Conservation (phyloP, 2,888 invertebrate species). For the Leptinotarsa tumamoca region DNA sequence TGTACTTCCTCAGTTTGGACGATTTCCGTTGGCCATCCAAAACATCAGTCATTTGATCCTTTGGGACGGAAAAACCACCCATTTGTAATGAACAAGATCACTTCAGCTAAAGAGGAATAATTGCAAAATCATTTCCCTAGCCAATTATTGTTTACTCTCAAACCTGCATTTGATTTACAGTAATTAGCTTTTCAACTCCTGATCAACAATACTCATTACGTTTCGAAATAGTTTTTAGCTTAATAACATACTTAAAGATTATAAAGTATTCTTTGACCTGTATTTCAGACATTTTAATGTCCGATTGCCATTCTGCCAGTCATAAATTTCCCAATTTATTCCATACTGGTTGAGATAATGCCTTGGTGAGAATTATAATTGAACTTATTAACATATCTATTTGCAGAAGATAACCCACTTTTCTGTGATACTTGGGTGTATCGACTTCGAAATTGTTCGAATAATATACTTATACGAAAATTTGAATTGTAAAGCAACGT, state of each 20-base stretch:
- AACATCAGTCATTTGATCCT: too few relatives aligned
- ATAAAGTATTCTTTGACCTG: slow-evolving; percentile 28
- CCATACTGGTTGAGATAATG: slow-evolving; percentile 34
- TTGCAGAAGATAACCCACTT: slow-evolving; percentile 27
- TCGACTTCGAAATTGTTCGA: not conserved
- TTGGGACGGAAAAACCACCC: too few relatives aligned
- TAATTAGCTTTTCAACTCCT: not conserved
- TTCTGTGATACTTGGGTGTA: slow-evolving; percentile 9
- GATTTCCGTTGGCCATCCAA: too few relatives aligned
- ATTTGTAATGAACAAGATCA: too few relatives aligned
- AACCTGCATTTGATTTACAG: not conserved
- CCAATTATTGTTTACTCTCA: not conserved
- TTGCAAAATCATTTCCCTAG: too few relatives aligned
- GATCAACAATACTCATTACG: not conserved
- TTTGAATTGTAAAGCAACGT: not conserved
- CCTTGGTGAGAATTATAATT: slow-evolving; percentile 32
- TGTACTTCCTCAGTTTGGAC: too few relatives aligned
- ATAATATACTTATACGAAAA: not conserved
- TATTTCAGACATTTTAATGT: slow-evolving; percentile 25
- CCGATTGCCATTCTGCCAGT: slow-evolving; percentile 43
- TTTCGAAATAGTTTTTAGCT: slow-evolving; percentile 5
- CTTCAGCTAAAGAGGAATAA: too few relatives aligned
- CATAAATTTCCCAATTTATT: slow-evolving; percentile 43
- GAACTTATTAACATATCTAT: slow-evolving; percentile 27
- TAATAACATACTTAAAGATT: slow-evolving; percentile 6